Percentiles rank a stretch among this genome's conserved stretches.
Conservation (phyloP, 1,140 invertebrate species). For the Parapsyche elsis region DNA sequence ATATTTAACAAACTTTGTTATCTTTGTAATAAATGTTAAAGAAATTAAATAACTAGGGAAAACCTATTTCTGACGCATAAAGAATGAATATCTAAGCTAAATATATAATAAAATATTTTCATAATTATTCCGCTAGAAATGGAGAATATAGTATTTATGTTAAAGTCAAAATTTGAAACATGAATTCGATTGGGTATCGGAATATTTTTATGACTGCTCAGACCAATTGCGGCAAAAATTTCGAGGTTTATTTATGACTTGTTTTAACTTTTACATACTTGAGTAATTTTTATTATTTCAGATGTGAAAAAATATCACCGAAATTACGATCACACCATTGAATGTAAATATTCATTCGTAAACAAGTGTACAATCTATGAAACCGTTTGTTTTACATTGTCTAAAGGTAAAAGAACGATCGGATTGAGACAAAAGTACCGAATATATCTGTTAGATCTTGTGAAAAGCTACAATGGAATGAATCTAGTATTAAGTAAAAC, state of each 20-base stretch:
- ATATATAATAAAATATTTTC: too few species aligned
- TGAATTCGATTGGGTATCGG: too few species aligned
- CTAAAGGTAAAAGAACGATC: conserved; percentile 28
- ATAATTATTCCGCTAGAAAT: too few species aligned
- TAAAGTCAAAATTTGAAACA: too few species aligned
- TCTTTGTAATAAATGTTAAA: too few species aligned
- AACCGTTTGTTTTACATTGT: conserved; percentile 24
- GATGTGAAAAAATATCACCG: conserved; percentile 25
- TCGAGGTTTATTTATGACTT: not conserved
- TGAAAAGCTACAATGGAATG: not conserved
- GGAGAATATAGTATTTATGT: too few species aligned
- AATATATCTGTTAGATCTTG: conserved; percentile 38
- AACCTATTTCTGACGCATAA: too few species aligned
- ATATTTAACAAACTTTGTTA: too few species aligned
- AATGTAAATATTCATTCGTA: conserved; percentile 35
- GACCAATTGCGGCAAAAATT: too few species aligned
- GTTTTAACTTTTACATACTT: conserved; percentile 10
- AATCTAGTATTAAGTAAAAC: conserved; percentile 28
- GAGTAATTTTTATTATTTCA: conserved; percentile 37
- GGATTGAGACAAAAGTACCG: conserved; percentile 46
- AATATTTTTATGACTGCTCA: too few species aligned
- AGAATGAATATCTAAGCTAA: too few species aligned
- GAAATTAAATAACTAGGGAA: too few species aligned
- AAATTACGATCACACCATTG: not conserved
- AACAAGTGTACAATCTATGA: conserved; percentile 48